A percentile compares a stretch with the other conserved stretches of the same genome.
phyloP scores from a whole-genome alignment of 2,113 vertebrate genomes.

The Reinhardtius hippoglossoides region DNA sequence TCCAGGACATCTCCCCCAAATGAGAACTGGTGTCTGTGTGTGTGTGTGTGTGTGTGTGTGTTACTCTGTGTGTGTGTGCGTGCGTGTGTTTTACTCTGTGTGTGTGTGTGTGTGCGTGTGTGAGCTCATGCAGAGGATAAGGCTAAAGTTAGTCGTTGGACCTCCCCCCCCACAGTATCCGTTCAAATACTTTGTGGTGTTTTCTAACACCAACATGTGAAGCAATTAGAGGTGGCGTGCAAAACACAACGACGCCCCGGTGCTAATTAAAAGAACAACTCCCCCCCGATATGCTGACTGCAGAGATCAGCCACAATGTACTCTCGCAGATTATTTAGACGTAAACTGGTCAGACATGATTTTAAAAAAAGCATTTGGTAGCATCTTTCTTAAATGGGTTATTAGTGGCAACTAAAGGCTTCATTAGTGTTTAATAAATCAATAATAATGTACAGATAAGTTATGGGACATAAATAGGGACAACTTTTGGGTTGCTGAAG shows the following conservation, averaged over 20 bases:
- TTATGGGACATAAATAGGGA: not conserved
- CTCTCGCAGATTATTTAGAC: conserved; percentile 5
- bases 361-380: not conserved
- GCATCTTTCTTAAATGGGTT: not conserved
- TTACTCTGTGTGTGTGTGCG: conserved; percentile 25
- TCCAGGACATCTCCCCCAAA: conserved; percentile 79
- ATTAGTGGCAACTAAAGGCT: not conserved
- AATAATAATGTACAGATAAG: not conserved
- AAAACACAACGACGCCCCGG: conserved; percentile 79
- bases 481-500: not conserved
- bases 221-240: conserved; percentile 82
- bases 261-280: conserved; percentile 83
- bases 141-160: conserved; percentile 43
- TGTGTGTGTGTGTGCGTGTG: conserved; percentile 10
- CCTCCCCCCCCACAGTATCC: conserved; percentile 49
- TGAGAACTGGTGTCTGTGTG: conserved; percentile 64
- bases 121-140: not conserved
- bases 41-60: conserved; percentile 28
- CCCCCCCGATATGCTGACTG: conserved; percentile 65
- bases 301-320: conserved; percentile 40
- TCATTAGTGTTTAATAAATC: not conserved
- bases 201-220: conserved; percentile 73
- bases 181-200: conserved; percentile 61
- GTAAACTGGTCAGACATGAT: not conserved
- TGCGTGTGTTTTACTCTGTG: not conserved